phyloP scores from a whole-genome alignment of 2,888 invertebrate genomes.

The Cyrtodaria siliqua region DNA sequence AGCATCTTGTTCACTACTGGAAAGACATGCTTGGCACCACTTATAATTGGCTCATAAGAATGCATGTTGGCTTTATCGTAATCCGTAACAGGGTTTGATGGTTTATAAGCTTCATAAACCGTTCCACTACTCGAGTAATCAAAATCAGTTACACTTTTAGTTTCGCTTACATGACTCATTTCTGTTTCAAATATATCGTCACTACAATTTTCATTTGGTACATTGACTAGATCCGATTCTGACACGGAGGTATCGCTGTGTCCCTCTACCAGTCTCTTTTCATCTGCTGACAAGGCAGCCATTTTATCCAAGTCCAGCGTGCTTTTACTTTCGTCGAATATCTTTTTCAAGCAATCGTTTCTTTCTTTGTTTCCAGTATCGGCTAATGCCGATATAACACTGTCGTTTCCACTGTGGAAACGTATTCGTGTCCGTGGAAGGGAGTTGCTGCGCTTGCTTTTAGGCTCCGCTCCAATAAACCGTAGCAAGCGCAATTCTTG shows the following conservation, averaged over 20 bases:
- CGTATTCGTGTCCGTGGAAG: conserved; percentile 56
- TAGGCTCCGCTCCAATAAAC: conserved; percentile 67
- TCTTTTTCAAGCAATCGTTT: conserved; percentile 10
- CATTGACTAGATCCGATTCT: conserved; percentile 17
- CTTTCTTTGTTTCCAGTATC: conserved; percentile 4
- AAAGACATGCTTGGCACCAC: conserved; percentile 15
- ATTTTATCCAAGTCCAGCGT: conserved; percentile 38
- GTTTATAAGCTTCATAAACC: too few relatives aligned
- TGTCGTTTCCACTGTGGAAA: conserved; percentile 52
- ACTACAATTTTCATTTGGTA: too few relatives aligned
- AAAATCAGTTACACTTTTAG: too few relatives aligned
- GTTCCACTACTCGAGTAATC: too few relatives aligned
- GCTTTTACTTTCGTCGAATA: conserved; percentile 10
- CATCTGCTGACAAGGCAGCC: conserved; percentile 47
- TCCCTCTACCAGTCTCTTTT: conserved; percentile 37
- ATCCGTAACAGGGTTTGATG: too few relatives aligned
- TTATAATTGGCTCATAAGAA: conserved; percentile 22
- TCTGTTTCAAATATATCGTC: too few relatives aligned
- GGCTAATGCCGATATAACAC: conserved; percentile 2
- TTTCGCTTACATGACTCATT: too few relatives aligned
- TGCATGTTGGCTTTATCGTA: conserved; percentile 14
- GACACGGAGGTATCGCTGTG: conserved; percentile 45
- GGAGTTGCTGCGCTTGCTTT: conserved; percentile 61
- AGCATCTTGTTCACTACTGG: conserved; percentile 30
- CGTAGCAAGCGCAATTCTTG: conserved; percentile 67